A percentile compares a stretch with the other conserved stretches of the same genome.
phyloP scores from a whole-genome alignment of 2,888 invertebrate genomes.

The Eurytoma adleriae region DNA sequence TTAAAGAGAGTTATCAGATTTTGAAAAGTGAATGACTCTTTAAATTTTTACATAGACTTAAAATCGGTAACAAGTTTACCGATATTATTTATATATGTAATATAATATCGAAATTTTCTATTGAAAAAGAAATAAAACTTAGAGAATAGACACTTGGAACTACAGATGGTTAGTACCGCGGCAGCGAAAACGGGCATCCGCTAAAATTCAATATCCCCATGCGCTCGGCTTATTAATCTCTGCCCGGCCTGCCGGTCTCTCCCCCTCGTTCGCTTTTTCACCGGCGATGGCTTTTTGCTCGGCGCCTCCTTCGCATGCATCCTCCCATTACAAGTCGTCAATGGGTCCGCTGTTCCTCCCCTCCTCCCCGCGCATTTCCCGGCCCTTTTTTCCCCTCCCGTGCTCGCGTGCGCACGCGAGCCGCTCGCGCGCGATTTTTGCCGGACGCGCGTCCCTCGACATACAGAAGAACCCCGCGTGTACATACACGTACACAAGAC shows the following conservation, averaged over 20 bases:
- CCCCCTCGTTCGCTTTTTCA: slow-evolving; percentile 19
- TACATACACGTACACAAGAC: too few species aligned
- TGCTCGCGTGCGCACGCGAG: neutral
- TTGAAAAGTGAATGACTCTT: too few species aligned
- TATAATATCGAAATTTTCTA: too few species aligned
- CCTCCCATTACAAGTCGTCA: slow-evolving; percentile 41
- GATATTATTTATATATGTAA: too few species aligned
- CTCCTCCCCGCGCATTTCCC: slow-evolving; percentile 22
- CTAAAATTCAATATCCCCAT: slow-evolving; percentile 41
- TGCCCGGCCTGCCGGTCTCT: neutral
- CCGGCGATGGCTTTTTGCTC: slow-evolving; percentile 4
- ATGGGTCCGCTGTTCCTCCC: slow-evolving; percentile 19
- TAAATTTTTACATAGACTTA: too few species aligned
- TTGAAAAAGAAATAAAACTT: too few species aligned
- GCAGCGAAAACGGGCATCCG: slow-evolving; percentile 23
- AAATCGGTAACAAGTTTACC: too few species aligned
- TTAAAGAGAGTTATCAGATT: too few species aligned
- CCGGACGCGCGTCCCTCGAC: slow-evolving; percentile 6
- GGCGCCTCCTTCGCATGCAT: slow-evolving; percentile 13
- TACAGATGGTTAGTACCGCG: slow-evolving; percentile 19
- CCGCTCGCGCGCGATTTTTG: slow-evolving; percentile 25
- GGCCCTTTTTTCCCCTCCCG: slow-evolving; percentile 2
- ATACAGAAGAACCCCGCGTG: slow-evolving; percentile 10
- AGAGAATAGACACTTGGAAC: neutral
- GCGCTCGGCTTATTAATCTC: slow-evolving; percentile 47